Conservation (phyloP, 2,888 invertebrate genomes). For the Stenurella melanura region DNA sequence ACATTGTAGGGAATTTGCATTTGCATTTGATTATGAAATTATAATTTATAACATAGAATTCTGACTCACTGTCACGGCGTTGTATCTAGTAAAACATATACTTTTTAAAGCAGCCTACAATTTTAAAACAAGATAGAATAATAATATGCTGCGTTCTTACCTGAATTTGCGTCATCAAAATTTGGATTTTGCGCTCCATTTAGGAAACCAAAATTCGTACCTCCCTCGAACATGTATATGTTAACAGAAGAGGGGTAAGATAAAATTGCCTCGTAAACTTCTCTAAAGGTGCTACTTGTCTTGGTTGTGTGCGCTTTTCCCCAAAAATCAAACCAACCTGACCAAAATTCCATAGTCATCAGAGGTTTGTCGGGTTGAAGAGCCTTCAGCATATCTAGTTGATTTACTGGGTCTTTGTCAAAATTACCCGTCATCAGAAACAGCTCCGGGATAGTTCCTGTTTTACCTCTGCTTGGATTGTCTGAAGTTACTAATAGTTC, state of each 20-base stretch:
- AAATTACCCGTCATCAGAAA: conserved; percentile 75
- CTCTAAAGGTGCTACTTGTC: conserved; percentile 53
- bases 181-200: conserved; percentile 60
- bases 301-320: conserved; percentile 63
- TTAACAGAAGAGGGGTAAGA: conserved; percentile 80
- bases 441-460: conserved; percentile 67
- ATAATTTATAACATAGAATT: too few relatives aligned
- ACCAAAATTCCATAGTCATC: conserved; percentile 77
- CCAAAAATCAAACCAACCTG: conserved; percentile 79
- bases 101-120: too few relatives aligned
- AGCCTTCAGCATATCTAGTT: conserved; percentile 70
- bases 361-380: conserved; percentile 74
- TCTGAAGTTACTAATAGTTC: conserved; percentile 76
- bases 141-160: not conserved
- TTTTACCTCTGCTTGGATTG: conserved; percentile 61
- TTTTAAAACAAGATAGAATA: too few relatives aligned
- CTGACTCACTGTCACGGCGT: too few relatives aligned
- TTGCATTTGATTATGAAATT: too few relatives aligned
- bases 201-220: conserved; percentile 88
- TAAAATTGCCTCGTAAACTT: conserved; percentile 59
- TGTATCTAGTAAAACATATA: too few relatives aligned
- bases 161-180: not conserved
- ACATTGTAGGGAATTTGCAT: too few relatives aligned
- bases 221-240: conserved; percentile 94
- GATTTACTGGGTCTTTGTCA: conserved; percentile 69